Evolutionary conservation across 2,113 vertebrate genomes (phyloP), one percentile per base, ranked within the genome.

Genomic region (Seriola quinqueradiata): DNA sequence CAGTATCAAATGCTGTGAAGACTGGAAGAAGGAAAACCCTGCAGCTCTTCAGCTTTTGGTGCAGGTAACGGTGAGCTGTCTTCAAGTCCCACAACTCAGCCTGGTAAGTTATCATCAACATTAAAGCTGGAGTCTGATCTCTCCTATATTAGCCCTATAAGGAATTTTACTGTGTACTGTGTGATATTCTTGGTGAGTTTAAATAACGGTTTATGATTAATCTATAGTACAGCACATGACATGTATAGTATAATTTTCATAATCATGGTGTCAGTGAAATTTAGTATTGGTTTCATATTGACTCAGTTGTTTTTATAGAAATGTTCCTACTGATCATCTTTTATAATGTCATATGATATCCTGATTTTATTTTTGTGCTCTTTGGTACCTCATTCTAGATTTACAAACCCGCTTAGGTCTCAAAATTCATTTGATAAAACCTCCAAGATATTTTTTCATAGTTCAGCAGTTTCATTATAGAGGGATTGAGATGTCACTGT

Each of bases 11-110:
- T 3, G 2, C 9, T 57, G 23, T 16, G 16, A 23, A 69, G 19
- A 21, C 6, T 25, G 44, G 12, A 63, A 36, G 67, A 42, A 17
- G 78, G 60, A 77, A 86, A 91, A 67, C 55, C 57, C 79, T 83
- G 13, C 34, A 34, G 36, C 17, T 44, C 34, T 2, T 21, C n/a
- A 60, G 8, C 76, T 34, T 16, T 55, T 11, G 50, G 13, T n/a
- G 5, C n/a, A 58, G 9, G 60, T 16, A 36, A 66, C 13, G 28
- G 23, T 46, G 5, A 23, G 14, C 61, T 9, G 5, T 8, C 57
- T 4, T 28, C 0, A 16, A 50, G 23, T 8, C 38, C 70, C 59
- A 40, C 1, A 32, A n/a, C 25, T 28, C 46, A n/a, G 42, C 11
- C 12, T 6, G 77, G 77, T 81, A 13, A 87, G 72, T 80, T 44